Base-by-base conservation (phyloP, 2,888 invertebrate genomes). In the Silvanus unidentatus region DNA sequence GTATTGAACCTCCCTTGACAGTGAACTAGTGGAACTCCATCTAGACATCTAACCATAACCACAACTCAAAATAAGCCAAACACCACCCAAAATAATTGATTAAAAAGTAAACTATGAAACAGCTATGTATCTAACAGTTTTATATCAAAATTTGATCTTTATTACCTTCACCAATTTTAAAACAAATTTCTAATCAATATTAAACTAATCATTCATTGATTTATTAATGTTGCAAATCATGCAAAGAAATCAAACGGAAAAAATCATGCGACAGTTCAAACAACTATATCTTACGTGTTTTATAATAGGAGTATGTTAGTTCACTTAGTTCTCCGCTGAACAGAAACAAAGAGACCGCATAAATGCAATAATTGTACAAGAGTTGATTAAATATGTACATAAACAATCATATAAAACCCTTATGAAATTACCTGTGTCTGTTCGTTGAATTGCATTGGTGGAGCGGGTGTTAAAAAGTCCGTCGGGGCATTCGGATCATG, bases 21-120 rank as follows among this genome's bases (percentile, higher is more conserved):
- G 72, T 62, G 78, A 78, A 73, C 79, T 79, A 73, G 77, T 70
- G 51, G 78, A 79, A 72, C 78, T 79, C 77, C 78, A 78, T 70
- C 79, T 77, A 74, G 78, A 79, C 72, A 78, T 74, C 77, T 78
- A 74, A 32, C 74, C 69, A 71, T 70, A 73, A 76, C 75, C 70
- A 74, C 69, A 74, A 73, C 70, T 47, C 32, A 49, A 35, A 49
- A 52, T 55, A 64, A 60, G 62, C 58, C 3, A 32, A 32, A 12
- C 32, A 32, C 32, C 32, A 32, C n/a, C n/a, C 32, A 32, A 32
- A 32, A 12, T 28, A 28, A 28, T 28, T 28, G 10, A 28, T 9
- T 28, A 28, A 28, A 28, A 9, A 28, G 28, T 28, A 9, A 28
- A 28, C n/a, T n/a, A n/a, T n/a, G n/a, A n/a, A n/a, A n/a, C n/a